A percentile compares a stretch with the other conserved stretches of the same genome.
Evolutionary conservation across 2,797 vertebrate genomes (phyloP).

Genomic region (Scarus forsteni): DNA sequence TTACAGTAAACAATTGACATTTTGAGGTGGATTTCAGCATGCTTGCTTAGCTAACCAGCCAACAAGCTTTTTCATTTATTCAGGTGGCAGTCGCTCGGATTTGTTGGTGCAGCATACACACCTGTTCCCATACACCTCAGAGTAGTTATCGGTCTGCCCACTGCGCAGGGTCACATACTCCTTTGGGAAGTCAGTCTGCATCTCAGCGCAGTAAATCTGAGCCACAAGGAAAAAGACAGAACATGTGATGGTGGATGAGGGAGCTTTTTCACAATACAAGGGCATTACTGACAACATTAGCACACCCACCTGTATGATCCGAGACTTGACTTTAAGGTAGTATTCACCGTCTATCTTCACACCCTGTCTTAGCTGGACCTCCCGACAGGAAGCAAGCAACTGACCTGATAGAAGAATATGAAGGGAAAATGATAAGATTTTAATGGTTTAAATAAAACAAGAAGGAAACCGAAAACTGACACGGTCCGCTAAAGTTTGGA

Average conservation of each 20-base stretch:
- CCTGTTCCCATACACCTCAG: slow-evolving; percentile 95
- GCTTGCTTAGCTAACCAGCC: too few species aligned
- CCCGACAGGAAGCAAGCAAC: slow-evolving; percentile 88
- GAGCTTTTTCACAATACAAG: not conserved
- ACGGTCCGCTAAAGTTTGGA: slow-evolving; percentile 1
- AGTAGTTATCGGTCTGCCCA: slow-evolving; percentile 95
- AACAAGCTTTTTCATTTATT: too few species aligned
- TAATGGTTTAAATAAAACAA: slow-evolving; percentile 14
- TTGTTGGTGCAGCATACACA: slow-evolving; percentile 51
- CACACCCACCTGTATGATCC: slow-evolving; percentile 89
- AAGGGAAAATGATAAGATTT: slow-evolving; percentile 7
- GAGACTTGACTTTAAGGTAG: slow-evolving; percentile 88
- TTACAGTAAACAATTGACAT: too few species aligned
- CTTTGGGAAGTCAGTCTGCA: slow-evolving; percentile 90
- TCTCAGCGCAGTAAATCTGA: slow-evolving; percentile 93
- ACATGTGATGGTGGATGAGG: slow-evolving; percentile 19
- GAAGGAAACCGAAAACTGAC: not conserved
- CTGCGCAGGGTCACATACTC: slow-evolving; percentile 94
- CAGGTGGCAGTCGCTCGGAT: too few species aligned
- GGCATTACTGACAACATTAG: slow-evolving; percentile 22
- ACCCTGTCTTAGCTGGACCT: slow-evolving; percentile 88
- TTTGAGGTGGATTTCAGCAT: too few species aligned
- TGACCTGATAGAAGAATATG: slow-evolving; percentile 83
- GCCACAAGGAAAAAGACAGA: slow-evolving; percentile 48
- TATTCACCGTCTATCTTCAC: slow-evolving; percentile 92